Evolutionary conservation across 53 echinoderm and acorn worm genomes (phyloP), one percentile per base, ranked within the genome.

Genomic region (Zoroaster sp.): DNA sequence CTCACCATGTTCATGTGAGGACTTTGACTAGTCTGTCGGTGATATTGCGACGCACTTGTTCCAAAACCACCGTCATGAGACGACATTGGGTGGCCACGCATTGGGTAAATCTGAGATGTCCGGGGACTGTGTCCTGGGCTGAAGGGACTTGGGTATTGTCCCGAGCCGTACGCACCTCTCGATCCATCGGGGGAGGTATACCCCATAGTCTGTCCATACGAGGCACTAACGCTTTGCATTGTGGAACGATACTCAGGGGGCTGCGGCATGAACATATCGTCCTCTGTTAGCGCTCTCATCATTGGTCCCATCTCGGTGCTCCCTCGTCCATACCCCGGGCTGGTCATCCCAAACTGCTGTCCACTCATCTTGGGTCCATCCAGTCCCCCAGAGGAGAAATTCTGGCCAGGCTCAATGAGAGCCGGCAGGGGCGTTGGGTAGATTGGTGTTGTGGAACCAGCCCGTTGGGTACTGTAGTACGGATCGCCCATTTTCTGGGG

Each of bases 261-360:
- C 40, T 78, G 89, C 21, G 75, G 79, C 80, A 69, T 69, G 4
- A 72, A 85, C 49, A 94, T 40, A 80, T 96, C 96, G 59, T 96
- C 96, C 71, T 96, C 96, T 8, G 96, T 96, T 23, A 96, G 87
- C 66, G 96, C 92, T 34, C 96, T 43, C 96, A 93, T 96, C 96
- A 96, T 96, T 59, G 96, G 93, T 9, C 96, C 93, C 93, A 95
- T 91, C 87, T 95, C 88, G 25, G 75, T 41, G 25, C 74, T 17
- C 20, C 74, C 74, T 75, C 72, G 38, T 12, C 73, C 87, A 30
- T 87, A 87, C 23, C 75, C 87, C 25, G 87, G 73, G 38, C 87
- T 73, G 21, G 38, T 51, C 82, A 82, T 65, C 5, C 67, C 82
- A 82, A 82, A 82, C 82, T 82, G 82, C 28, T 66, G 82, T 13